Evolutionary conservation across 2,797 vertebrate genomes (phyloP).

Genomic region (Pseudochirops corinnae): DNA sequence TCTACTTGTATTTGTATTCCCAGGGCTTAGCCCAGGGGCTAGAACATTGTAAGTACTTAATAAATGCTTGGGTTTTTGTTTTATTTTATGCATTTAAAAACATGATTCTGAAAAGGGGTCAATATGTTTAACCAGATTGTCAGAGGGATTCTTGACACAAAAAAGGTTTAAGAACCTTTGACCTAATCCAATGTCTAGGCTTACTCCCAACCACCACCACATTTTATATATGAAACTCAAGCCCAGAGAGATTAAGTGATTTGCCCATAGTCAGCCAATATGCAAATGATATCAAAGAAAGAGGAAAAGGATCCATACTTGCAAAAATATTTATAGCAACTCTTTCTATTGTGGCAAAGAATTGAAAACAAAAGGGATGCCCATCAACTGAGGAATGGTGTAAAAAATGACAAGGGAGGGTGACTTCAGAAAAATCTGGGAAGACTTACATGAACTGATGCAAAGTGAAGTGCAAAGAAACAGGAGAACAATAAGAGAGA

Average conservation of each 20-base stretch:
- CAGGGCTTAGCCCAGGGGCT: neutral
- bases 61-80: neutral
- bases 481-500: neutral
- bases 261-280: neutral
- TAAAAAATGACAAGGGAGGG: neutral
- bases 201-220: neutral
- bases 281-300: neutral
- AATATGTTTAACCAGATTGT: neutral
- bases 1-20: neutral
- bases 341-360: neutral
- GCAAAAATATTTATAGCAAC: neutral
- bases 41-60: neutral
- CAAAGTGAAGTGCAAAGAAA: neutral
- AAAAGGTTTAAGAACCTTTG: neutral
- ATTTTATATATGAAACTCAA: neutral
- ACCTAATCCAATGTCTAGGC: neutral
- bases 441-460: neutral
- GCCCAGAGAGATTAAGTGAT: neutral
- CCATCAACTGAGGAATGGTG: neutral
- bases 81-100: neutral
- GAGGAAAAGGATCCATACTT: neutral
- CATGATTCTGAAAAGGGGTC: neutral
- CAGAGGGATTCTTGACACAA: neutral
- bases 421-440: neutral
- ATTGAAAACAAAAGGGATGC: neutral